A percentile compares a stretch with the other conserved stretches of the same genome.
Conservation (phyloP, 2,113 vertebrate species). For the Centropus bengalensis region DNA sequence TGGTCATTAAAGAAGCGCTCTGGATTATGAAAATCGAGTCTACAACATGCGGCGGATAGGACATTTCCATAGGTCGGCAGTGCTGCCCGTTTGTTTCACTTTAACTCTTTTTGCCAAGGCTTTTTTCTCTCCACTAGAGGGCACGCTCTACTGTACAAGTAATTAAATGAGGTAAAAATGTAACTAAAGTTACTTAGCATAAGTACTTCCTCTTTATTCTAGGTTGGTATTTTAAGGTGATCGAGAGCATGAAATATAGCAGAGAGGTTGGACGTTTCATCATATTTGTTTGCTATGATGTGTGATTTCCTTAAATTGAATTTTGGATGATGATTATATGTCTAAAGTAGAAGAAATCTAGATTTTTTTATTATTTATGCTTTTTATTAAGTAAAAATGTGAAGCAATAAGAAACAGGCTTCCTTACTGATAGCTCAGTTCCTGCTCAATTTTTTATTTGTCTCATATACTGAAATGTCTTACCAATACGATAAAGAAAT, state of each 20-base stretch:
- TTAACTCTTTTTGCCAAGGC: not conserved
- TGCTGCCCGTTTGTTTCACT: not conserved
- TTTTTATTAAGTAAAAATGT: not conserved
- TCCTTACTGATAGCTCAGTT: not conserved
- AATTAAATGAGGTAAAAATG: not conserved
- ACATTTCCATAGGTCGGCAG: not conserved
- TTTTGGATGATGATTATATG: not conserved
- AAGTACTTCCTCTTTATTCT: not conserved
- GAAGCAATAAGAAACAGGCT: not conserved
- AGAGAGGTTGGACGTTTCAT: not conserved
- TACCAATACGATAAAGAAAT: not conserved
- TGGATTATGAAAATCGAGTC: not conserved
- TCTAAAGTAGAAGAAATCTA: not conserved
- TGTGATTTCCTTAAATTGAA: not conserved
- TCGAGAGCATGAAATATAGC: not conserved
- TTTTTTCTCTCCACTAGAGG: conserved; percentile 46
- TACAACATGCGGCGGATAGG: not conserved
- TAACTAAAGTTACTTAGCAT: not conserved
- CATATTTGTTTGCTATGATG: not conserved
- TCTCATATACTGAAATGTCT: not conserved
- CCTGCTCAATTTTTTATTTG: not conserved
- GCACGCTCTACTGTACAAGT: not conserved
- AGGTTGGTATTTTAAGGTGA: not conserved
- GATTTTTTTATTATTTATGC: not conserved
- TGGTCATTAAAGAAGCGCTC: not conserved